phyloP scores from a whole-genome alignment of 64 coral and sea anemone genomes.

The Stylophora pistillata region DNA sequence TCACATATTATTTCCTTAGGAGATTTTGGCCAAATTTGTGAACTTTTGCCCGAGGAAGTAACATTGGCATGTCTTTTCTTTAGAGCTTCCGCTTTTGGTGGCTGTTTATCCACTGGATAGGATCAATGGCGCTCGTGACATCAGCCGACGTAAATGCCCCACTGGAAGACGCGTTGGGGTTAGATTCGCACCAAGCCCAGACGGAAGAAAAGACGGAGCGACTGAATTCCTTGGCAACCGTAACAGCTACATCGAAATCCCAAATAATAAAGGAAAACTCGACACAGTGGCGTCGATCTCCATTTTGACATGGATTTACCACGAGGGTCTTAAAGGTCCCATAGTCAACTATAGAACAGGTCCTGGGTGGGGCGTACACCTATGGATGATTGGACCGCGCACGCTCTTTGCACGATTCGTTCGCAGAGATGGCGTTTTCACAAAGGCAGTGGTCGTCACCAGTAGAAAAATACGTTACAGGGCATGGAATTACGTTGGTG shows the following conservation, averaged over 20 bases:
- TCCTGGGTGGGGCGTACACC: constrained; percentile 65
- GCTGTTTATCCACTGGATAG: constrained; percentile 61
- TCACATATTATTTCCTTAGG: too few relatives aligned
- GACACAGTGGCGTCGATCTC: constrained; percentile 67
- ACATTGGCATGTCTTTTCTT: not conserved
- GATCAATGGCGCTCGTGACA: constrained; percentile 32
- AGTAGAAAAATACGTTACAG: constrained; percentile 53
- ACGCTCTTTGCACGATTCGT: constrained; percentile 63
- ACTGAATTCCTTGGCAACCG: constrained; percentile 66
- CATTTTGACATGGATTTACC: constrained; percentile 81
- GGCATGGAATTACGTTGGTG: constrained; percentile 79
- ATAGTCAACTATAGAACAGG: constrained; percentile 69
- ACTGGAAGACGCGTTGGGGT: constrained; percentile 40
- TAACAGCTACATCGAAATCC: constrained; percentile 77
- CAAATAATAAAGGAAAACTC: constrained; percentile 53
- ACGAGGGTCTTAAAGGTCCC: constrained; percentile 72
- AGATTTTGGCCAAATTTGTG: too few relatives aligned
- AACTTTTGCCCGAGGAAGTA: too few relatives aligned
- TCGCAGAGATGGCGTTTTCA: constrained; percentile 39
- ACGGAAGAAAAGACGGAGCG: constrained; percentile 60
- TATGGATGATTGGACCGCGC: constrained; percentile 55
- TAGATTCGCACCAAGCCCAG: constrained; percentile 47
- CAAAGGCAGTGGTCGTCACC: constrained; percentile 30
- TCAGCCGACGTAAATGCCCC: constrained; percentile 33
- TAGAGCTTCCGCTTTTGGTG: constrained; percentile 26